These are phyloP conservation scores for Drosophila triauraria DNA, from an alignment of 1,140 invertebrate species.

Conservation along the genomic window DNA sequence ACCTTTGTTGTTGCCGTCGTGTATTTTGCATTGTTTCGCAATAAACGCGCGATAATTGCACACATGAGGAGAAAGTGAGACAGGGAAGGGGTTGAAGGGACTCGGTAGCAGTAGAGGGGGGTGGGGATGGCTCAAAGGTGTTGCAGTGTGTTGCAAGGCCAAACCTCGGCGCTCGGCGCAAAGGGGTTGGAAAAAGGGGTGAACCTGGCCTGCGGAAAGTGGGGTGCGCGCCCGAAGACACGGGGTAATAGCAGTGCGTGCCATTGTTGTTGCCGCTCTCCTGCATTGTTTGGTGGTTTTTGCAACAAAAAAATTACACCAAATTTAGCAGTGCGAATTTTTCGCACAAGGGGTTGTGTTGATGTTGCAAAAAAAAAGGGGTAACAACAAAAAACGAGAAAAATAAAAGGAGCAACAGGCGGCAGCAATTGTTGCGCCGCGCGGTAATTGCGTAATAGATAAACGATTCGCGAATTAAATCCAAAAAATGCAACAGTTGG, in stretches of 20 bases:
- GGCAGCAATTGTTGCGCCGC: slow-evolving; percentile 56
- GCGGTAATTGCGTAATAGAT: slow-evolving; percentile 79
- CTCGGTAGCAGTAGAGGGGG: not conserved
- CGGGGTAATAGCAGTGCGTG: slow-evolving; percentile 32
- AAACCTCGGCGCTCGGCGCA: not conserved
- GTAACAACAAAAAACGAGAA: not conserved
- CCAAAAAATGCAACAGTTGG: slow-evolving; percentile 14
- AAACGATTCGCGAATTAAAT: slow-evolving; percentile 69
- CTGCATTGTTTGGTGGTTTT: slow-evolving; percentile 39
- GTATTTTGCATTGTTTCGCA: slow-evolving; percentile 80
- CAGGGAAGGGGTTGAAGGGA: not conserved
- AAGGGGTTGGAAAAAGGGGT: slow-evolving; percentile 8
- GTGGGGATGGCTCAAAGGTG: slow-evolving; percentile 13
- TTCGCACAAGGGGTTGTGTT: not conserved
- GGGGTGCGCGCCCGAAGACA: slow-evolving; percentile 18
- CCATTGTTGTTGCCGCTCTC: slow-evolving; percentile 18
- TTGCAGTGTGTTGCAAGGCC: slow-evolving; percentile 27
- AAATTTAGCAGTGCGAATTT: slow-evolving; percentile 28
- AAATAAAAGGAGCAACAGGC: slow-evolving; percentile 63
- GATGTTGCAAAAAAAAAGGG: slow-evolving; percentile 10
- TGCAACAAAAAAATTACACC: slow-evolving; percentile 42
- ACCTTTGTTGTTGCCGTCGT: slow-evolving; percentile 44
- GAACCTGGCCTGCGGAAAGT: not conserved
- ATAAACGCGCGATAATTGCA: slow-evolving; percentile 81
- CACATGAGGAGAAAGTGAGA: slow-evolving; percentile 19